Conservation (phyloP, 2,797 vertebrate genomes). For the Benthosema pterotum region DNA sequence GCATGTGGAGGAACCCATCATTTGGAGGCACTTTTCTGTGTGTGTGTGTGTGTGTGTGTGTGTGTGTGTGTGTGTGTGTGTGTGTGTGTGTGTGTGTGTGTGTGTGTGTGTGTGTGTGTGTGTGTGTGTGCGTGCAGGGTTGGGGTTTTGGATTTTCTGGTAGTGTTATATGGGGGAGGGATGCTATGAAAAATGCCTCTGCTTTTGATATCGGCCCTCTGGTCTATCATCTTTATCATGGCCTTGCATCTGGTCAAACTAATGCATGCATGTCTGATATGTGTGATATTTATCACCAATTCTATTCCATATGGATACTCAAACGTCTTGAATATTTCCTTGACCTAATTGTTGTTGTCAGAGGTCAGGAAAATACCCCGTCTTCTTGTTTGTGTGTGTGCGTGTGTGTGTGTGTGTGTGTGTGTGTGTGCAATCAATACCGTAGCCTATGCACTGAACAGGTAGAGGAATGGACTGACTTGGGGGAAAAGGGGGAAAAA, state of each 20-base stretch:
- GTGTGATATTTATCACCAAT: too few relatives aligned
- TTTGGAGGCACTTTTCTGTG: slow-evolving; percentile 40
- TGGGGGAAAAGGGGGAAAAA: slow-evolving; percentile 46
- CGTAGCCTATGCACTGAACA: slow-evolving; percentile 45
- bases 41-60: slow-evolving; percentile 12
- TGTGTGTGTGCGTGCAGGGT: background rate
- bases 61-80: background rate
- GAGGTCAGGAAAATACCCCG: too few relatives aligned
- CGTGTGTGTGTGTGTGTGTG: background rate
- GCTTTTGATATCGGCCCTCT: too few relatives aligned
- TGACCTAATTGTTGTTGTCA: too few relatives aligned
- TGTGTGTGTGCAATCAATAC: slow-evolving; percentile 1
- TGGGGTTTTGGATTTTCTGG: too few relatives aligned
- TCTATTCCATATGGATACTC: too few relatives aligned
- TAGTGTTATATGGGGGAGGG: too few relatives aligned
- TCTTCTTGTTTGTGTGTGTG: slow-evolving; percentile 19
- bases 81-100: background rate
- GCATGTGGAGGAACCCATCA: slow-evolving; percentile 71
- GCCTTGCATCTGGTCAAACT: too few relatives aligned
- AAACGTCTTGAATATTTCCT: too few relatives aligned
- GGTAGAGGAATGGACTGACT: slow-evolving; percentile 56
- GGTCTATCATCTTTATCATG: too few relatives aligned
- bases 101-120: slow-evolving; percentile 17
- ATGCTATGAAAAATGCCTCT: too few relatives aligned
- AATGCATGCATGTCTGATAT: too few relatives aligned